Percentiles rank a stretch among this genome's conserved stretches.
Conservation (phyloP, 2,888 invertebrate species). For the Lysandra coridon region DNA sequence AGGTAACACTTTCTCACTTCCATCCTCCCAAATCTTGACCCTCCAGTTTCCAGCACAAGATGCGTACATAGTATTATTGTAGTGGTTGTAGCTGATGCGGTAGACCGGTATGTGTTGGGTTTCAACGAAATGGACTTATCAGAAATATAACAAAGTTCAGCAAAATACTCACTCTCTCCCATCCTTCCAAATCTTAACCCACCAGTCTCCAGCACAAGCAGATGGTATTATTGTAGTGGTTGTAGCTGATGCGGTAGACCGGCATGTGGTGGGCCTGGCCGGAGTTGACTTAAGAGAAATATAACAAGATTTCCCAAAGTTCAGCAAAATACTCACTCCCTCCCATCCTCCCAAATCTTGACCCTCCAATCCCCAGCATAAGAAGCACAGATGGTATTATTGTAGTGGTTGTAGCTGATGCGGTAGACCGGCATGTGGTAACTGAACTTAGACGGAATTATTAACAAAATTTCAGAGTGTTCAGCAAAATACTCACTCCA, state of each 20-base stretch:
- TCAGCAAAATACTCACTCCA: constrained; percentile 76
- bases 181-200: constrained; percentile 97
- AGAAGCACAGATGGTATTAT: constrained; percentile 92
- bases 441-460: constrained; percentile 84
- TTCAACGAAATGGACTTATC: no score
- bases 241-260: constrained; percentile 93
- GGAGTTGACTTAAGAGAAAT: no score
- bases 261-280: constrained; percentile 94
- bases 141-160: constrained; percentile 70
- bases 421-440: constrained; percentile 94
- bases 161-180: constrained; percentile 82
- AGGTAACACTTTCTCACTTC: constrained; percentile 70
- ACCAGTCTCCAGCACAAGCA: constrained; percentile 97
- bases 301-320: no score
- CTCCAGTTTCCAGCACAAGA: constrained; percentile 97
- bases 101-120: constrained; percentile 93
- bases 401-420: constrained; percentile 93
- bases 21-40: constrained; percentile 97
- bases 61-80: constrained; percentile 91
- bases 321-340: constrained; percentile 77
- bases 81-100: constrained; percentile 92
- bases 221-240: constrained; percentile 91
- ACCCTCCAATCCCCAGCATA: constrained; percentile 97
- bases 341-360: constrained; percentile 96
- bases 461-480: not conserved